Base-by-base conservation (phyloP, 2,888 invertebrate genomes). In the Amaurobius ferox region DNA sequence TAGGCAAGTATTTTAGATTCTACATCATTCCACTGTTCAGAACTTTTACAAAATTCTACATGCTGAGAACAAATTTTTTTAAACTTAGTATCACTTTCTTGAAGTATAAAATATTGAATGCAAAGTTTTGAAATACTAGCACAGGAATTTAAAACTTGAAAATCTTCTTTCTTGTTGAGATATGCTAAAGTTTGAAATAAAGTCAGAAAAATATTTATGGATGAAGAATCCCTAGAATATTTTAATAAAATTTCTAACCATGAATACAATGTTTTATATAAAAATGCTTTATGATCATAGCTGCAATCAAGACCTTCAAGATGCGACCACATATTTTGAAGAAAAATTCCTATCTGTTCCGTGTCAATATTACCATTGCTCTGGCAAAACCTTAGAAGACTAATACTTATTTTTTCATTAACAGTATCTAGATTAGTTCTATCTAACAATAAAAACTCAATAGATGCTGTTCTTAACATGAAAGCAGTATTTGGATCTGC, bases 321-420 rank as follows among this genome's bases (percentile, higher is more conserved):
- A 19, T 66, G 26, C n/a, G 3, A 29, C 79, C 79, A 79, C 13
- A 72, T n/a, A 28, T 66, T 72, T 44, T 79, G n/a, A 23, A 79
- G 35, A 72, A 79, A 79, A 9, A 1, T 23, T 19, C 30, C 16
- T 0, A 66, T 1, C 16, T 70, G 28, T 28, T 39, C 40, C 6
- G 44, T 35, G 16, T 44, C 44, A 13, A 40, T 44, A 16, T 40
- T 44, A 0, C n/a, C 28, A n/a, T 70, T 39, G 44, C 28, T 29
- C n/a, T 44, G 70, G 16, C 26, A 28, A 44, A 44, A 70, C 16
- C 70, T n/a, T 16, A 35, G 7, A 26, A 70, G 7, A 39, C 28
- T 44, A 19, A 44, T 1, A 13, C 23, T 28, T 16, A 70, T 44
- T 39, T 70, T 40, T 39, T 70, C 44, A 44, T 26, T 44, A 3